These are phyloP conservation scores for Periplaneta americana DNA, from an alignment of 1,140 invertebrate genomes.

Conservation along the genomic window DNA sequence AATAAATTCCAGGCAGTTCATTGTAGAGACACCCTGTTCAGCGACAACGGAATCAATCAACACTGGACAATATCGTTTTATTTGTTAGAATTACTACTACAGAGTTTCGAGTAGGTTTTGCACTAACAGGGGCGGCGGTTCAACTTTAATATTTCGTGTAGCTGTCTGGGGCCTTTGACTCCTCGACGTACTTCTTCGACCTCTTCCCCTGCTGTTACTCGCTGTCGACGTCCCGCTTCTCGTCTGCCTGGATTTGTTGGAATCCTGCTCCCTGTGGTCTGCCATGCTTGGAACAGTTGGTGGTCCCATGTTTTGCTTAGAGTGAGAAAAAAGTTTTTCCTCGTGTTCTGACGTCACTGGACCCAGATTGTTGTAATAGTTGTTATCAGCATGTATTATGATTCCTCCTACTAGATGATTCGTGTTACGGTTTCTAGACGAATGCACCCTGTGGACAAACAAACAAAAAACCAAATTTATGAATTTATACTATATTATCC, in stretches of 20 bases:
- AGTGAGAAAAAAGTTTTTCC: background rate
- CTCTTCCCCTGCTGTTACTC: background rate
- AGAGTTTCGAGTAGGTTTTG: background rate
- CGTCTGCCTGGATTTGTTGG: slow-evolving; percentile 8
- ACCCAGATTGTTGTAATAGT: background rate
- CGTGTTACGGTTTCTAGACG: background rate
- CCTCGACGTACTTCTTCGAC: background rate
- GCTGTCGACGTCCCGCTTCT: background rate
- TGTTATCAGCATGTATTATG: background rate
- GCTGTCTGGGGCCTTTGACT: background rate
- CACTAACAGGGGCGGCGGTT: background rate
- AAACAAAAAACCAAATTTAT: too few relatives aligned
- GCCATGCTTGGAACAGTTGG: background rate
- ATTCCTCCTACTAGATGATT: background rate
- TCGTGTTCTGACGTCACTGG: background rate
- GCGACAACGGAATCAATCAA: background rate
- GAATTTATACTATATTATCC: too few relatives aligned
- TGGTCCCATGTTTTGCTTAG: background rate
- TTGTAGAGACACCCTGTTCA: too few relatives aligned
- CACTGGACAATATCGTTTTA: background rate
- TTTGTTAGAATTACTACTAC: background rate
- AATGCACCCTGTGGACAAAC: background rate
- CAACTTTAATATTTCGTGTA: background rate
- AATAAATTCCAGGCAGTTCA: too few relatives aligned
- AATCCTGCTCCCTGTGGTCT: slow-evolving; percentile 1